Evolutionary conservation across 2,888 invertebrate genomes (phyloP).

Genomic region (Ormyrus rosae): DNA sequence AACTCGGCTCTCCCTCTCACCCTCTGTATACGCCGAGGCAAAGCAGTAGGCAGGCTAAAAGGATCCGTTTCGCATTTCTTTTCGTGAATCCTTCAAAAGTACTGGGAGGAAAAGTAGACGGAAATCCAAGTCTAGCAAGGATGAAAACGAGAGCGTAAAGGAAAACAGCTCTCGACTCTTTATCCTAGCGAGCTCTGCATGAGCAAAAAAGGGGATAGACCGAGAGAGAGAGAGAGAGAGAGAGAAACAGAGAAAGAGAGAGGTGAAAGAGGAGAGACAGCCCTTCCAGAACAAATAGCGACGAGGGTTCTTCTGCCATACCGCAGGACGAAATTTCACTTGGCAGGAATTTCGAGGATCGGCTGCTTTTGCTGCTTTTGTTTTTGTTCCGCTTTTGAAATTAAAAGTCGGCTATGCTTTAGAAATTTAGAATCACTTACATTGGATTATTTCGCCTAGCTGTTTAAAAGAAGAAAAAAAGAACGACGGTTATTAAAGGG

Average conservation of each 20-base stretch:
- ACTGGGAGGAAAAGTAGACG: not conserved
- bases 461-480: too few relatives aligned
- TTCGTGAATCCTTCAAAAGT: slow-evolving; percentile 35
- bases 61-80: slow-evolving; percentile 48
- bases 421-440: too few relatives aligned
- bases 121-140: not conserved
- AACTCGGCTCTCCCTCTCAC: not conserved
- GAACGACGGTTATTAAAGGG: too few relatives aligned
- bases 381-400: not conserved
- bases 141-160: slow-evolving; percentile 37
- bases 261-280: slow-evolving; percentile 28
- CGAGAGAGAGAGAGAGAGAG: not conserved
- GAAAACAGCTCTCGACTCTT: slow-evolving; percentile 36
- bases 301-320: slow-evolving; percentile 34
- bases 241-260: not conserved
- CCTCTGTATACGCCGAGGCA: not conserved
- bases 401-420: slow-evolving; percentile 5
- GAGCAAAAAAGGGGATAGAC: not conserved
- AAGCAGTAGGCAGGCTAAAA: slow-evolving; percentile 33
- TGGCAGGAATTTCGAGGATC: slow-evolving; percentile 19
- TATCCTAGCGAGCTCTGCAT: slow-evolving; percentile 6
- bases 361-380: not conserved
- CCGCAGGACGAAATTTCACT: slow-evolving; percentile 13
- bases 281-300: slow-evolving; percentile 26
- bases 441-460: too few relatives aligned